Percentiles rank a stretch among this genome's conserved stretches.
Conservation (phyloP, 2,113 vertebrate species). For the Crotalus viridis region DNA sequence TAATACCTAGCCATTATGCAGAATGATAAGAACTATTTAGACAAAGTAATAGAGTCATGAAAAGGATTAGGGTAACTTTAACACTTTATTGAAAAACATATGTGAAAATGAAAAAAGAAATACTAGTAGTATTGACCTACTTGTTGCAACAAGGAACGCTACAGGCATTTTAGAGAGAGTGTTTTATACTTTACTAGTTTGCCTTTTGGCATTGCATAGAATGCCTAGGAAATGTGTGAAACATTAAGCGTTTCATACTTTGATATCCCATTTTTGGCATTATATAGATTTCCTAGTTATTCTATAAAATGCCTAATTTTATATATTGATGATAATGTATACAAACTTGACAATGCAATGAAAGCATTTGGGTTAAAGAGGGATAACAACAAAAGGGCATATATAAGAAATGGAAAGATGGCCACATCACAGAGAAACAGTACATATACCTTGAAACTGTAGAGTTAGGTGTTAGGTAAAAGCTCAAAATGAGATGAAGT, state of each 20-base stretch:
- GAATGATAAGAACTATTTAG: background rate
- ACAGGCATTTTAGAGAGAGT: background rate
- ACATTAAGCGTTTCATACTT: no score
- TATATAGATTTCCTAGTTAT: no score
- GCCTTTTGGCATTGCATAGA: no score
- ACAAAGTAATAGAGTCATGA: background rate
- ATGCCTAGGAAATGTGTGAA: no score
- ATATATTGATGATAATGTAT: no score
- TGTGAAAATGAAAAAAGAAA: background rate
- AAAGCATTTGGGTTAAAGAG: background rate
- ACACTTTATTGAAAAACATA: background rate
- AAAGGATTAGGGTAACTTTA: background rate
- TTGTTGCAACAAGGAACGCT: background rate
- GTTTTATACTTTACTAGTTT: no score
- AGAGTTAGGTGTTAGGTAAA: background rate
- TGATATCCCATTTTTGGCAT: no score
- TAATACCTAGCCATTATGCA: background rate
- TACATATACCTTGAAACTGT: background rate
- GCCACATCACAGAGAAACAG: background rate
- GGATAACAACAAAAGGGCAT: background rate
- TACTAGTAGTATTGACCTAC: background rate
- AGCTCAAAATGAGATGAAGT: background rate
- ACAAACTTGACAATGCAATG: no score
- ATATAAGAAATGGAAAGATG: background rate
- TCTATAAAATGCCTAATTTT: no score